Base-by-base conservation (phyloP, 2,797 vertebrate genomes). In the Amniataba percoides region DNA sequence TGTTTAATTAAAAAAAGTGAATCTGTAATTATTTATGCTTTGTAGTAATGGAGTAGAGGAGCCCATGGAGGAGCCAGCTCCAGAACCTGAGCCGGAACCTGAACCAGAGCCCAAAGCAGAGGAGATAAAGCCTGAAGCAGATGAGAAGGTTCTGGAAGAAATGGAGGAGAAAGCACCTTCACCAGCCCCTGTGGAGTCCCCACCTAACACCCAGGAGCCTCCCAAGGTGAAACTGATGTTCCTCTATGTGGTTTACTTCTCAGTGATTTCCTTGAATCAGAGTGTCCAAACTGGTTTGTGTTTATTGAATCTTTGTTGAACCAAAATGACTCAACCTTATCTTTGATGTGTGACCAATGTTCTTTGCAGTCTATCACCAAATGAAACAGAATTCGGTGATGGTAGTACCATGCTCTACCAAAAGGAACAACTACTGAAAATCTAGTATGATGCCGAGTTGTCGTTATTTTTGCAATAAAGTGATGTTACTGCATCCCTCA, bases 41-140 rank as follows among this genome's bases (percentile, higher is more conserved):
- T 94, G 15, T 86, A 99, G 97, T 61, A 98, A 98, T 89, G 97
- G 97, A 21, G 96, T 99, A 74, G 97, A 98, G 88, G 97, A 98
- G 76, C 92, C 96, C 0, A 95, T 98, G 88, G 97, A 98, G 88
- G 97, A 98, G 80, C 95, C 96, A 0, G 94, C 95, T 80, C 94
- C 96, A 1, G 97, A 98, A 52, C 95, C 96, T 1, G 97, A 98
- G 78, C 95, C 96, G 0, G 97, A 97, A 56, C 87, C 96, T 11
- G 97, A 97, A 87, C 95, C 96, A 18, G 97, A 98, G 87, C 92
- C 95, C n/a, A 97, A 97, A 92, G 86, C 91, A 0, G 97, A 99
- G 81, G 97, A 97, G 77, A 67, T 95, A 56, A 97, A 97, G 85
- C 90, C 95, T 11, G 96, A 97, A 57, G 92, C 71, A 31, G 97